Evolutionary conservation across 1,140 invertebrate genomes (phyloP), one percentile per base, ranked within the genome.

Genomic region (Mactra quadrangularis): DNA sequence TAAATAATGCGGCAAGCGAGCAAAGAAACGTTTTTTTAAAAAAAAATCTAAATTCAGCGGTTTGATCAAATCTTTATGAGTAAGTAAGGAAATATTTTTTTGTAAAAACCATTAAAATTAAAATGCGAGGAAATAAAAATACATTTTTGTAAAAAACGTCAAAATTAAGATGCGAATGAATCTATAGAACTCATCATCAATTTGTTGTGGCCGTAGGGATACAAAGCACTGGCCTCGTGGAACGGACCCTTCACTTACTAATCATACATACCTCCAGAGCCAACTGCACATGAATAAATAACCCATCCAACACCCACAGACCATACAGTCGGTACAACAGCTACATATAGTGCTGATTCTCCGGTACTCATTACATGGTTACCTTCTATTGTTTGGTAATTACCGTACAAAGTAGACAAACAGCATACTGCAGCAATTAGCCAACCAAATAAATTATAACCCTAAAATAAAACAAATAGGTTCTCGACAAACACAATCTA

Each of bases 251-350:
- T 41, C 38, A 7, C 38, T 7, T 4, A 53, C 57, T 15, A 60
- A 6, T n/a, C 2, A 11, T 27, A 45, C 29, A n/a, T 84, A 88
- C 87, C 86, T 77, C 86, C 87, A 79, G 87, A 78, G 27, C 86
- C 86, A 47, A 89, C 87, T 33, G 85, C 75, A 81, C 92, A 93
- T 6, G 90, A 90, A 85, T 91, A 93, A 64, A 93, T 91, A 35
- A 94, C 83, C 93, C 93, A 94, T 17, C 87, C 89, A 38, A 94
- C 81, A 17, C 84, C 89, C 35, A 90, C 55, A 1, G 89, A 84
- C 92, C 93, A 94, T 29, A 89, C 68, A 19, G 89, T 85, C 52
- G 90, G 84, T 59, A 87, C 87, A 11, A 91, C 53, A 19, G 87
- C 76, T 22, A 83, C 85, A 76, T 93, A 93, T 19, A 93, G 70